Conservation (phyloP, 2,113 vertebrate species). For the Coregonus clupeaformis region DNA sequence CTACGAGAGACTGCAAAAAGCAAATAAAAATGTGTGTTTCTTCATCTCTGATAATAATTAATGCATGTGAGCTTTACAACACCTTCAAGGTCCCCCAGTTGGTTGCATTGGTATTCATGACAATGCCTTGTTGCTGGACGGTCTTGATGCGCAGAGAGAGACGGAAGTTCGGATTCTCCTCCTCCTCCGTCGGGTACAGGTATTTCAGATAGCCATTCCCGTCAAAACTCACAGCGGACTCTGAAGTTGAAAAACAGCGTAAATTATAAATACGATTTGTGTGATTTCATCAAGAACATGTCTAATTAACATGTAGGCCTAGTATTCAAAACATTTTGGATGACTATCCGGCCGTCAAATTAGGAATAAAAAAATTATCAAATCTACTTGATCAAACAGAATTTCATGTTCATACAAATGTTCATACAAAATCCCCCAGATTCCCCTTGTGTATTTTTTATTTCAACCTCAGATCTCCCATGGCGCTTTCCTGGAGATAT, state of each 20-base stretch:
- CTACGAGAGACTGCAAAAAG: too few relatives aligned
- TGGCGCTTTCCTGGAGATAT: background rate
- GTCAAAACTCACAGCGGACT: constrained; percentile 81
- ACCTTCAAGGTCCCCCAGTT: constrained; percentile 81
- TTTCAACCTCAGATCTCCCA: background rate
- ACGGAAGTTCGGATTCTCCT: constrained; percentile 66
- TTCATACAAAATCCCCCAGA: background rate
- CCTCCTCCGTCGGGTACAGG: constrained; percentile 70
- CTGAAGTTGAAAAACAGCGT: constrained; percentile 62
- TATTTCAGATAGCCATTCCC: constrained; percentile 80
- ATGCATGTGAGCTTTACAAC: too few relatives aligned
- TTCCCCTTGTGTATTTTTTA: background rate
- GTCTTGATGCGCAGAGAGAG: constrained; percentile 86
- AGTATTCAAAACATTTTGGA: background rate
- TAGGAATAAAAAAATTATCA: background rate
- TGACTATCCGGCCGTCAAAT: background rate
- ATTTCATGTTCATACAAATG: background rate
- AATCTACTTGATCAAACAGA: background rate
- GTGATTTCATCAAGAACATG: background rate
- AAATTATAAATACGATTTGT: background rate
- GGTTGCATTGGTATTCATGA: constrained; percentile 74
- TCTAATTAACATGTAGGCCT: background rate
- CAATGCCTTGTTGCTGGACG: constrained; percentile 68
- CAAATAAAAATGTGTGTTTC: too few relatives aligned
- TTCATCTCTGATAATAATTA: too few relatives aligned